Percentiles rank a stretch among this genome's conserved stretches.
These are phyloP conservation scores for Dicycla oo DNA, from an alignment of 2,888 invertebrate species.

Conservation along the genomic window DNA sequence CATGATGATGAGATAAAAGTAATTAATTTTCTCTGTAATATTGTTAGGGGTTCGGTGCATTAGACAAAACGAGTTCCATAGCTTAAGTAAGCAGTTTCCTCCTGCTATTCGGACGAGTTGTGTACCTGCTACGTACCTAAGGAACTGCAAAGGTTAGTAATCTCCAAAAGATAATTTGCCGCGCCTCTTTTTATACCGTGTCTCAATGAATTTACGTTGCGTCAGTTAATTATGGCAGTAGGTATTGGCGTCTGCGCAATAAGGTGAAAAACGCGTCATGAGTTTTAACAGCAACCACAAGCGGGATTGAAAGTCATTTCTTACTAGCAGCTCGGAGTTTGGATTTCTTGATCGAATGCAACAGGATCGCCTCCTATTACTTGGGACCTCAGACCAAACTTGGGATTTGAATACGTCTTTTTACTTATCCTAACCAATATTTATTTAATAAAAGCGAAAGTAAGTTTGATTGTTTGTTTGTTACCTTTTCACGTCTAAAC, in stretches of 20 bases:
- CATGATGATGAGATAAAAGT: slow-evolving; percentile 8
- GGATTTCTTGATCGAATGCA: not conserved
- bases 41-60: slow-evolving; percentile 3
- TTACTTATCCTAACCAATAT: no score
- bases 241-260: not conserved
- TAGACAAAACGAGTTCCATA: not conserved
- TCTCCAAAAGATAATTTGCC: not conserved
- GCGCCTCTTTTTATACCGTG: not conserved
- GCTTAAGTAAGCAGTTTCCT: not conserved
- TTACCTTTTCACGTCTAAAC: no score
- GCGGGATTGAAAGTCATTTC: not conserved
- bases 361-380: not conserved
- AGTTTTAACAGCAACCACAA: not conserved
- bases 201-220: not conserved
- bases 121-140: not conserved
- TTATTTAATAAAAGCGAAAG: no score
- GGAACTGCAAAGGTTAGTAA: slow-evolving; percentile 10
- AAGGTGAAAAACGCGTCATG: not conserved
- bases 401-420: not conserved
- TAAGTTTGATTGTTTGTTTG: no score
- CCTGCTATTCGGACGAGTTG: slow-evolving; percentile 3
- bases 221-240: not conserved
- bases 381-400: no score
- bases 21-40: not conserved
- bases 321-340: not conserved